Evolutionary conservation across 2,888 invertebrate species (phyloP).

Genomic region (Oscheius myriophilus): DNA sequence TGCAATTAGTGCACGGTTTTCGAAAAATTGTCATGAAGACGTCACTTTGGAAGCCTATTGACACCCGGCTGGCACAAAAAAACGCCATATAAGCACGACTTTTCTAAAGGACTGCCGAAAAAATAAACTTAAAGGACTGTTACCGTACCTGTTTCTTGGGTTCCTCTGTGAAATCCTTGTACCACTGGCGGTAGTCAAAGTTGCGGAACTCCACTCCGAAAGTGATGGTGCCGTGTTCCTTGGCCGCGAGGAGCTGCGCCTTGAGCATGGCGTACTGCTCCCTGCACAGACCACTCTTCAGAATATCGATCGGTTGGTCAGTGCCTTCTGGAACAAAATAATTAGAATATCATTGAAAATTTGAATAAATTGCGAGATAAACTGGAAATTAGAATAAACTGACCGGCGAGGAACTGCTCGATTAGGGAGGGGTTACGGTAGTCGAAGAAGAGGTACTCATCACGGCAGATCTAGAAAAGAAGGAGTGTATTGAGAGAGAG

Average conservation of each 20-base stretch:
- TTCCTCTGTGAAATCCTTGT: constrained; percentile 54
- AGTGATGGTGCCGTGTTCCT: constrained; percentile 66
- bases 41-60: too few relatives aligned
- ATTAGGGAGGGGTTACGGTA: constrained; percentile 67
- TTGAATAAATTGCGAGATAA: too few relatives aligned
- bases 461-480: constrained; percentile 54
- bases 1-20: too few relatives aligned
- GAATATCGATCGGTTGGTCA: constrained; percentile 62
- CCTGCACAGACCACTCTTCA: constrained; percentile 65
- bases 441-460: constrained; percentile 70
- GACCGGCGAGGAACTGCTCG: constrained; percentile 50
- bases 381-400: not conserved
- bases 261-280: constrained; percentile 65
- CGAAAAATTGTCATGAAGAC: too few relatives aligned
- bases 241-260: constrained; percentile 66
- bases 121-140: too few relatives aligned
- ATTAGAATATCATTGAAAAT: not conserved
- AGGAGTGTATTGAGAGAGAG: not conserved
- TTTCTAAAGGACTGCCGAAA: too few relatives aligned
- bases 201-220: constrained; percentile 65
- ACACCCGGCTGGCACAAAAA: too few relatives aligned
- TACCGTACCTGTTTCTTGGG: constrained; percentile 42
- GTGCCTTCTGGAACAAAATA: constrained; percentile 54
- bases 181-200: constrained; percentile 66
- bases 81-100: too few relatives aligned